Evolutionary conservation across 2,888 invertebrate genomes (phyloP), one percentile per base, ranked within the genome.

Genomic region (Drymonia ruficornis): DNA sequence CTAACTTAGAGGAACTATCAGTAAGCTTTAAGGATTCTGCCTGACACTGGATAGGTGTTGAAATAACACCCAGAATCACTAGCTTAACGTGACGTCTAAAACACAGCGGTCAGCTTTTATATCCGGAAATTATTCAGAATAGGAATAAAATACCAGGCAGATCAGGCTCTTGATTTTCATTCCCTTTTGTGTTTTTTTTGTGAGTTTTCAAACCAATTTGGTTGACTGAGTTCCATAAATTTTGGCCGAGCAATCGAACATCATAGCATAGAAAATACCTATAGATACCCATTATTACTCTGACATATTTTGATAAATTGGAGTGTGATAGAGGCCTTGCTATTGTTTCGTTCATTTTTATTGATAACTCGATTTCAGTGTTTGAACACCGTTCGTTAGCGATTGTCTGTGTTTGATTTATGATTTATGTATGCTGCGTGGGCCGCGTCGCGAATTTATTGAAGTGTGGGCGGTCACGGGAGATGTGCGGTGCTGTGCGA

Each of bases 321-420:
- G 83, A 78, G 82, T 82, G 78, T 84, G 81, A 87, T 84, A 78
- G 82, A 81, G 76, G 67, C 70, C 67, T 61, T 64, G 61, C 75
- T 73, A 80, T 87, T 85, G 85, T 84, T 86, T 81, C 76, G 72
- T 79, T 73, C 78, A 74, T 84, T 89, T 88, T 89, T 87, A 83
- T 86, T 80, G 74, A 72, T 78, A 84, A 87, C 80, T 84, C 80
- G 76, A 84, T 87, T 85, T 76, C 80, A 77, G 68, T 83, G 79
- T 86, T 88, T 85, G 84, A 80, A 80, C 83, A 77, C 69, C 76
- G 86, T 89, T 89, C 89, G 91, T 90, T 91, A 91, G 87, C 78
- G 84, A 84, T 80, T 83, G 83, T 83, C 80, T 81, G 78, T 80
- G 76, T 82, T 89, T 87, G 86, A 86, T 87, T 85, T 86, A 83